phyloP scores from a whole-genome alignment of 2,888 invertebrate species.

The Rotaria macrura region DNA sequence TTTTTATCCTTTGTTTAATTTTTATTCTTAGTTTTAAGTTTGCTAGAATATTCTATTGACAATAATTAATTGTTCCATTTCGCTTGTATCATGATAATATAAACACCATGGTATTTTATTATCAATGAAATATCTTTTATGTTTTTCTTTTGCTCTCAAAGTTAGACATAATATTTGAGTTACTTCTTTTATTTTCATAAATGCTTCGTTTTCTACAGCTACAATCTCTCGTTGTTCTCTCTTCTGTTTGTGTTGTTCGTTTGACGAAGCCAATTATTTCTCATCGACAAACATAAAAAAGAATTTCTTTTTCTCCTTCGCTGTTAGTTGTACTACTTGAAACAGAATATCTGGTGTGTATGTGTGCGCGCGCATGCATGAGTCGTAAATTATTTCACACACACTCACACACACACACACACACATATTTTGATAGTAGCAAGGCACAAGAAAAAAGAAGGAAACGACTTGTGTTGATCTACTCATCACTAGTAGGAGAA shows the following conservation, averaged over 20 bases:
- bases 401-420: background rate
- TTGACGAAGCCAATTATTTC: slow-evolving; percentile 15
- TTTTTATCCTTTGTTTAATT: background rate
- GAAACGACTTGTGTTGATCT: slow-evolving; percentile 5
- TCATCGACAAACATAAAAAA: background rate
- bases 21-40: background rate
- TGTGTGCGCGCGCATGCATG: background rate
- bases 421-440: too few relatives aligned
- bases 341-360: slow-evolving; percentile 9
- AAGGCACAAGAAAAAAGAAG: background rate
- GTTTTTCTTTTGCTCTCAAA: background rate
- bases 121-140: background rate
- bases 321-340: background rate
- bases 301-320: background rate
- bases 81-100: too few relatives aligned
- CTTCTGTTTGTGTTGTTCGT: background rate
- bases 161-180: background rate
- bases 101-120: background rate
- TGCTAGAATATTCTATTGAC: background rate
- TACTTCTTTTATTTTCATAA: background rate
- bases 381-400: background rate
- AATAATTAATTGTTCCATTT: background rate
- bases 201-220: background rate
- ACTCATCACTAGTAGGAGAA: background rate
- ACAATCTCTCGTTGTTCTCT: background rate